Evolutionary conservation across 2,113 vertebrate genomes (phyloP).

Genomic region (Odontophorus gujanensis): DNA sequence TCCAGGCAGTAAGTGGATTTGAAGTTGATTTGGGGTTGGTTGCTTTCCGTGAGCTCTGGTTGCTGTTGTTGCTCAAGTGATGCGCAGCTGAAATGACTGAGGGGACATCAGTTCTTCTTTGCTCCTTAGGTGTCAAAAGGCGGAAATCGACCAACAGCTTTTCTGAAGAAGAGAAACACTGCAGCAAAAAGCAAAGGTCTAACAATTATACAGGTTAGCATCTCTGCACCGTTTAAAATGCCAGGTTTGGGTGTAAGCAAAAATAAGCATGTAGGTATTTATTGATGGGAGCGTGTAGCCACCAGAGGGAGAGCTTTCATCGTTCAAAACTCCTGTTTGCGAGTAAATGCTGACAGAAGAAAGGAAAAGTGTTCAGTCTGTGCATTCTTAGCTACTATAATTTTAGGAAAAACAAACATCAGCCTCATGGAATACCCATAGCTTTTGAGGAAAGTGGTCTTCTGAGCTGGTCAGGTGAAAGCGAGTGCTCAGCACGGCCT

Average conservation of each 20-base stretch:
- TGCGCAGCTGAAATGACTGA: neutral
- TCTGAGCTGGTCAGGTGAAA: neutral
- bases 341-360: neutral
- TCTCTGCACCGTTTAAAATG: neutral
- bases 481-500: neutral
- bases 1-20: neutral
- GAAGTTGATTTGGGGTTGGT: fast-evolving
- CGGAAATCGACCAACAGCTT: slow-evolving; percentile 65
- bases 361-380: neutral
- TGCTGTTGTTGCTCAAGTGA: neutral
- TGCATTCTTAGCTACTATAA: neutral
- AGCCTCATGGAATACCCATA: neutral
- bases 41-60: fast-evolving
- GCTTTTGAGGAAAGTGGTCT: neutral
- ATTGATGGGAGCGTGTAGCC: neutral
- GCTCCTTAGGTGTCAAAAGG: slow-evolving; percentile 47
- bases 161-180: slow-evolving; percentile 74
- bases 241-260: neutral
- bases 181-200: slow-evolving; percentile 74
- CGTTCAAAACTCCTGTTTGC: neutral
- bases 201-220: slow-evolving; percentile 70
- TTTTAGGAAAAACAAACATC: neutral
- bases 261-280: neutral
- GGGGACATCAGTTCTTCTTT: neutral
- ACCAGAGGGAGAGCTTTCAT: slow-evolving; percentile 32